These are phyloP conservation scores for Apostichopus leukothele DNA, from an alignment of 53 echinoderm and acorn worm genomes.

Conservation along the genomic window DNA sequence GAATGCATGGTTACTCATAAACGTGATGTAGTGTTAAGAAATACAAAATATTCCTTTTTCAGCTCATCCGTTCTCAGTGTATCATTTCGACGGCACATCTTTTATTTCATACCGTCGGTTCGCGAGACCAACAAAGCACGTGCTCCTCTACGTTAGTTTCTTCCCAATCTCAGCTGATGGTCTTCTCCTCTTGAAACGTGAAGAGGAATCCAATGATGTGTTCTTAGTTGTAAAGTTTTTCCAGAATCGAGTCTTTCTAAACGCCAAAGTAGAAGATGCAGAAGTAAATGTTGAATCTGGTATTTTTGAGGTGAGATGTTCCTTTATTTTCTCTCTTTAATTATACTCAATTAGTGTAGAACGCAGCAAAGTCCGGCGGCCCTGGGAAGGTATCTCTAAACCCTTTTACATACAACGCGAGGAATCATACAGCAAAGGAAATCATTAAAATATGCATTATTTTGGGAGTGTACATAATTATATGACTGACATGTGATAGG, in stretches of 20 bases:
- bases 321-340: neutral
- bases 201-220: constrained; percentile 50
- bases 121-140: constrained; percentile 66
- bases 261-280: constrained; percentile 55
- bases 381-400: no score
- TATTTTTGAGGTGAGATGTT: constrained; percentile 52
- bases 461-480: no score
- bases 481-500: no score
- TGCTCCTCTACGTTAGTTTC: constrained; percentile 75
- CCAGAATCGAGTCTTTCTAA: constrained; percentile 56
- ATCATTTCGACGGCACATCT: constrained; percentile 66
- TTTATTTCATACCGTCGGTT: constrained; percentile 76
- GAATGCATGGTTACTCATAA: no score
- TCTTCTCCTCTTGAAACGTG: constrained; percentile 65
- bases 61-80: constrained; percentile 51
- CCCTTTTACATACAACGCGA: no score
- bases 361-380: no score
- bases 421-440: no score
- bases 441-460: no score
- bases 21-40: no score
- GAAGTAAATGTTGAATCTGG: constrained; percentile 59
- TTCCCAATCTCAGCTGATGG: constrained; percentile 57
- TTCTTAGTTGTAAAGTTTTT: constrained; percentile 56
- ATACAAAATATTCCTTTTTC: neutral
- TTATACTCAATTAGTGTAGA: neutral